Base-by-base conservation (phyloP, 1,140 invertebrate genomes). In the Pseudomyrmex pallidus region DNA sequence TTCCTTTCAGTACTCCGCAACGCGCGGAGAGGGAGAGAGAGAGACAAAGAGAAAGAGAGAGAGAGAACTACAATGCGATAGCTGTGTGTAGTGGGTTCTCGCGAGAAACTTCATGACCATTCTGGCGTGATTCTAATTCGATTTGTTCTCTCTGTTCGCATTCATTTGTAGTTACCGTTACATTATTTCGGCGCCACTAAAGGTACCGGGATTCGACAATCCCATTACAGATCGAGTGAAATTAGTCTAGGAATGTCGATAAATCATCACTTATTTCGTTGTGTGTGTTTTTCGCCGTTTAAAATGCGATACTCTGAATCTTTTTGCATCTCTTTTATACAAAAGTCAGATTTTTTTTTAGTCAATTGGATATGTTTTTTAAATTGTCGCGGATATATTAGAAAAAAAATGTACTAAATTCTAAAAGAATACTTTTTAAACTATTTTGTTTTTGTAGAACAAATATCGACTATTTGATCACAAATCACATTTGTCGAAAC, bases 81-180 rank as follows among this genome's bases (percentile, higher is more conserved):
- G 35, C 35, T 35, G 50, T 52, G 73, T 46, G 61, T 52, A n/a
- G 7, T 35, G 8, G 25, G n/a, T 20, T 44, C 25, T 20, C 74
- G 62, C 48, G 48, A 77, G 62, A 67, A 77, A 67, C 67, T 35
- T 77, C 54, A 62, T 67, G 61, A 15, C 46, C 63, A 77, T 44
- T 17, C 12, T 25, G 7, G 7, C 9, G 22, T 52, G 50, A 50
- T 62, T n/a, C 22, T 50, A n/a, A 73, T 64, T n/a, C 74, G 12
- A 52, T 52, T 52, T 52, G 50, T 52, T 52, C 46, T 52, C 46
- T 25, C 10, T 13, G 20, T 20, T 20, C n/a, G 57, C 8, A 9
- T 57, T 17, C n/a, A 59, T 17, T 59, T 17, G 54, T 17, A 52
- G 50, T 20, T 20, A 20, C n/a, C 3, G 20, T 17, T 20, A 9